phyloP scores from a whole-genome alignment of 2,888 invertebrate genomes.

The Geophilus truncorum region DNA sequence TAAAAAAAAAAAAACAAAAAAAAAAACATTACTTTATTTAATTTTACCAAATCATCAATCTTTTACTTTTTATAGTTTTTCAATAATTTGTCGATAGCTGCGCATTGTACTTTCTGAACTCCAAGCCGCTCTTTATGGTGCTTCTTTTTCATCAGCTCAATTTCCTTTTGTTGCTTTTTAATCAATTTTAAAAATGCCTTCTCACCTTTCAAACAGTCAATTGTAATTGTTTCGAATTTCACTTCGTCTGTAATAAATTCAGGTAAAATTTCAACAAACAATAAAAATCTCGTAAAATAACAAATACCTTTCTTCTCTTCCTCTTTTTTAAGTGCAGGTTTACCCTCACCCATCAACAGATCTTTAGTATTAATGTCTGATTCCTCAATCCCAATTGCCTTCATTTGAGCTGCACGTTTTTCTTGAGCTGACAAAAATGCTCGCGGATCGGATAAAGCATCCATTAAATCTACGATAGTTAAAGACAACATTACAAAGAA shows the following conservation, averaged over 20 bases:
- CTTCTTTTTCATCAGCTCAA: constrained; percentile 83
- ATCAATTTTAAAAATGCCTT: constrained; percentile 88
- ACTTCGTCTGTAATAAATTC: constrained; percentile 51
- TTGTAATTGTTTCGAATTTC: constrained; percentile 84
- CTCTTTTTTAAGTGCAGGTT: constrained; percentile 52
- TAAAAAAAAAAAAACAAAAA: background rate
- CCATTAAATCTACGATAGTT: constrained; percentile 87
- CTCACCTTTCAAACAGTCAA: constrained; percentile 71
- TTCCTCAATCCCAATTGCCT: constrained; percentile 90
- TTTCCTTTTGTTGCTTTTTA: constrained; percentile 92
- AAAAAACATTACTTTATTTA: constrained; percentile 50
- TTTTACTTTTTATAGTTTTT: constrained; percentile 80
- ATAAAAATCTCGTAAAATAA: background rate
- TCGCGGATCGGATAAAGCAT: constrained; percentile 89
- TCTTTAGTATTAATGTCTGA: constrained; percentile 53
- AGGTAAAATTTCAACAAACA: background rate
- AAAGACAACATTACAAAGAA: background rate
- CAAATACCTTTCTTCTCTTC: constrained; percentile 51
- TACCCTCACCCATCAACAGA: constrained; percentile 51
- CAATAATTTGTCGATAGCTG: constrained; percentile 85
- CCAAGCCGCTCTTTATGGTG: constrained; percentile 87
- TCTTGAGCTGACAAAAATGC: constrained; percentile 83
- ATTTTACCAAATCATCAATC: no score
- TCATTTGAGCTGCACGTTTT: constrained; percentile 85
- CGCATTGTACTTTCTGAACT: constrained; percentile 86